These are phyloP conservation scores for Malurus leucopterus DNA, from an alignment of 2,797 vertebrate species.

Conservation along the genomic window DNA sequence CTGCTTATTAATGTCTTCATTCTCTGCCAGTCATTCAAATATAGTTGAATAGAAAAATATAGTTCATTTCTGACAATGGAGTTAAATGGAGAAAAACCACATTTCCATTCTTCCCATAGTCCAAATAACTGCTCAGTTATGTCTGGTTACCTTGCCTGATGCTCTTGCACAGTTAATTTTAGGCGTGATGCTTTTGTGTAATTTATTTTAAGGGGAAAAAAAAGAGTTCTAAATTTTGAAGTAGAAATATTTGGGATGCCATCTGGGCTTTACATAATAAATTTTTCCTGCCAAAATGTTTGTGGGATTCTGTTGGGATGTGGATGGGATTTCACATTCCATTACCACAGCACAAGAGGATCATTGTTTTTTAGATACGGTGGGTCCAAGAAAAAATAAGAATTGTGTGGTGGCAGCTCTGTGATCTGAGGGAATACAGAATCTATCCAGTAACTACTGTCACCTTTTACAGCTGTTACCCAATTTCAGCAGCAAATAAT, in stretches of 20 bases:
- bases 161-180: constrained; percentile 24
- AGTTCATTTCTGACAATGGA: neutral
- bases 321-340: constrained; percentile 62
- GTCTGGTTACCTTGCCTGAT: constrained; percentile 37
- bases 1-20: neutral
- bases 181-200: neutral
- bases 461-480: neutral
- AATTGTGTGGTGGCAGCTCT: neutral
- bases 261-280: constrained; percentile 62
- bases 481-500: neutral
- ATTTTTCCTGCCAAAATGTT: constrained; percentile 52
- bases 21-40: constrained; percentile 49
- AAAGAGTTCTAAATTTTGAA: constrained; percentile 23
- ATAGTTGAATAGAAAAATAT: constrained; percentile 23
- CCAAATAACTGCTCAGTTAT: constrained; percentile 18
- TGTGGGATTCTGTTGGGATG: constrained; percentile 57
- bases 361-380: constrained; percentile 42
- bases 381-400: constrained; percentile 1
- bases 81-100: constrained; percentile 41
- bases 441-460: neutral
- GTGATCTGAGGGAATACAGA: neutral
- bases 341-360: constrained; percentile 32
- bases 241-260: constrained; percentile 57
- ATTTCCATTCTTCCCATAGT: constrained; percentile 40
- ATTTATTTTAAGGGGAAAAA: constrained; percentile 27